These are phyloP conservation scores for Amphiura filiformis DNA, from an alignment of 35 echinoderm and acorn worm species.

Conservation along the genomic window DNA sequence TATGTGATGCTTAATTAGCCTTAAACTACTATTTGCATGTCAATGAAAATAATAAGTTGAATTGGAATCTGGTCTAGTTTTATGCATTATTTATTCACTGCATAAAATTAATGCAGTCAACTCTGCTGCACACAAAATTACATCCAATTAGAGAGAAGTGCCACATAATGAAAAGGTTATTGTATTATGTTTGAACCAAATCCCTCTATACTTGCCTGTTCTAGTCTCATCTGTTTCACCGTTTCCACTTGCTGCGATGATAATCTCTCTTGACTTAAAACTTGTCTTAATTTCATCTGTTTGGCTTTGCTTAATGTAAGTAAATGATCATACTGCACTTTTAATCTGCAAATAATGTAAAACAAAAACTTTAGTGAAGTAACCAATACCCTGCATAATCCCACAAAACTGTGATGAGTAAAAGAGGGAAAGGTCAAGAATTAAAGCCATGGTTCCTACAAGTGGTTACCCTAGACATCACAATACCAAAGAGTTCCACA, in stretches of 20 bases:
- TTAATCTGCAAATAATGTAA: conserved; percentile 60
- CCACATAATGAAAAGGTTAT: no score
- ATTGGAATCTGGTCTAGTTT: no score
- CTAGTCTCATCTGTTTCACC: conserved; percentile 48
- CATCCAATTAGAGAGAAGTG: no score
- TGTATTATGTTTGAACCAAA: no score
- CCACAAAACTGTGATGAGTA: not conserved
- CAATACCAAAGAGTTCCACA: not conserved
- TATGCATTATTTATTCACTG: no score
- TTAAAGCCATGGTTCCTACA: not conserved
- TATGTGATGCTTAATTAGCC: no score
- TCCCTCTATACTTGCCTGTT: conserved; percentile 43
- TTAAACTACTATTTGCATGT: no score
- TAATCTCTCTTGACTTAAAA: conserved; percentile 36
- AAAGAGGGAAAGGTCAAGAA: not conserved
- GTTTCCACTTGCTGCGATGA: conserved; percentile 38
- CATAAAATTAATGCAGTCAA: no score
- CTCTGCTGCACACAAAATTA: no score
- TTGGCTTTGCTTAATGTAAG: conserved; percentile 73
- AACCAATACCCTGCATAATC: not conserved
- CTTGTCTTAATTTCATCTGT: conserved; percentile 63
- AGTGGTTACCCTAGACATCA: not conserved
- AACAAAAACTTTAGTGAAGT: not conserved
- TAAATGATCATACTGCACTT: conserved; percentile 72
- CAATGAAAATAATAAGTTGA: no score